phyloP scores from a whole-genome alignment of 2,888 invertebrate species.

The Penaeus monodon region DNA sequence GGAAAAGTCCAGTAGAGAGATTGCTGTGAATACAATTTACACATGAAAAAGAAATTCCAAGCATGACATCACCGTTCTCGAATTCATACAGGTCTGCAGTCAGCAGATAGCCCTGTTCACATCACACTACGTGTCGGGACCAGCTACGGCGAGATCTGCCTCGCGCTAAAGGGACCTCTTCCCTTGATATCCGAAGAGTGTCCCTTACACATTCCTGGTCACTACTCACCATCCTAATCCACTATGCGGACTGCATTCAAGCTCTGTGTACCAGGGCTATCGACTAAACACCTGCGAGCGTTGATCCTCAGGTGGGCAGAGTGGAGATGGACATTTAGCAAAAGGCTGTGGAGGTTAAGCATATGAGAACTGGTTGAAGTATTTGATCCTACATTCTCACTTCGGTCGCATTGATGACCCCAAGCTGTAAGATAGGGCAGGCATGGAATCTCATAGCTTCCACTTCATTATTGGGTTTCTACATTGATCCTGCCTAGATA shows the following conservation, averaged over 20 bases:
- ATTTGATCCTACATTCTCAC: too few species aligned
- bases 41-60: neutral
- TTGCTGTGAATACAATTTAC: too few species aligned
- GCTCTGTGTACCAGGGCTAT: conserved; percentile 92
- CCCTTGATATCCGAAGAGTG: conserved; percentile 73
- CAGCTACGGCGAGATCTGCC: conserved; percentile 95
- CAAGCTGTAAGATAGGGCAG: too few species aligned
- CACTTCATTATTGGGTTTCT: too few species aligned
- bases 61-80: neutral
- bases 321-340: too few species aligned
- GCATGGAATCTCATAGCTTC: too few species aligned
- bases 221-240: conserved; percentile 87
- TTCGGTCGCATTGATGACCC: too few species aligned
- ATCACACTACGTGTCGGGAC: conserved; percentile 92
- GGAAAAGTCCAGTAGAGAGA: too few species aligned
- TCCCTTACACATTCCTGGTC: conserved; percentile 90
- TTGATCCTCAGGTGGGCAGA: neutral
- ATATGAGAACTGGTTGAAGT: too few species aligned
- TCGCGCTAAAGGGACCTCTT: conserved; percentile 82
- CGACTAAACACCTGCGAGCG: conserved; percentile 92
- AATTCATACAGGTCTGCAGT: conserved; percentile 71
- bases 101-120: conserved; percentile 88
- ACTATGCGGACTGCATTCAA: conserved; percentile 91
- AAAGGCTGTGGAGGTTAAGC: neutral
- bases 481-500: too few species aligned